Base-by-base conservation (phyloP, 2,797 vertebrate species). In the Poeciliopsis presidionis region DNA sequence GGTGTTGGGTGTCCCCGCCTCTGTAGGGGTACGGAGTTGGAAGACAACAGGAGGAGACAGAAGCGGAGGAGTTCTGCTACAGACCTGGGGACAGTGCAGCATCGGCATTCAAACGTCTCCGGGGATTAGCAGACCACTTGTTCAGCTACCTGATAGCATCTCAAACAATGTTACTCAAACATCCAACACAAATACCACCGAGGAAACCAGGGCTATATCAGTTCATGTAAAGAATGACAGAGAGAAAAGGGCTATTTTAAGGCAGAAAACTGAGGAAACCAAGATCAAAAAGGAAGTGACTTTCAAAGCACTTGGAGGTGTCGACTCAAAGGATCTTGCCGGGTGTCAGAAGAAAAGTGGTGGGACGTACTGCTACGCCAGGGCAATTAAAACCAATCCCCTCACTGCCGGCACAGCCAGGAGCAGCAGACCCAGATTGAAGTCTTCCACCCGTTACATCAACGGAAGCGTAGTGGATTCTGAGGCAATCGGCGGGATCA, bases 391-490 rank as follows among this genome's bases (percentile, higher is more conserved):
- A 87, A 91, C 91, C 69, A 94, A 95, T 74, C 90, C 91, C 43
- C 87, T 89, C 65, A 81, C 89, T 72, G 71, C 86, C 57, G 86
- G 88, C 72, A 88, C 81, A 28, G 18, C 75, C 55, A 82, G 65
- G n/a, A 90, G 85, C 1, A 73, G 73, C 72, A 90, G 75, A 67
- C 79, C 87, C 28, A 92, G 90, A 84, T 55, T 55, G 28, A 95
- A 88, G 87, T 71, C 87, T 28, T 86, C 88, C 45, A 25, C 81
- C 45, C 93, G 93, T 72, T 95, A 94, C 77, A 90, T 83, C 78
- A 96, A 96, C 1, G 95, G 95, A 57, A 96, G 95, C 0, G 94
- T 96, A 82, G 95, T 96, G 1, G 95, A 96, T 80, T 95, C 95
- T 0, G 94, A 95, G 73, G 93, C 93, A 0, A 95, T 96, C 0